A percentile compares a stretch with the other conserved stretches of the same genome.
phyloP scores from a whole-genome alignment of 1,140 invertebrate species.

The Neuroterus valhalla region DNA sequence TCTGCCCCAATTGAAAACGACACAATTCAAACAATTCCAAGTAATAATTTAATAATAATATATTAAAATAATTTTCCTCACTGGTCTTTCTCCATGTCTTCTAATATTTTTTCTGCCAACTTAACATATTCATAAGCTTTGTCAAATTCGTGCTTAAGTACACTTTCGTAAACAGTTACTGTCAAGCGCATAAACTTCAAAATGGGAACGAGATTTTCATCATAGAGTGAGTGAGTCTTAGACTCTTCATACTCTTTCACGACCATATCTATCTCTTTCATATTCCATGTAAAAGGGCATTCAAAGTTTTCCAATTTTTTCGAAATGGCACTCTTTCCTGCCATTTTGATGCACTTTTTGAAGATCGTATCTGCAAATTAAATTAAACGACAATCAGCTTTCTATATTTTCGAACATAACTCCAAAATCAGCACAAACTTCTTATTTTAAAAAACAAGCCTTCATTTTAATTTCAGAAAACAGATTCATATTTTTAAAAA shows the following conservation, averaged over 20 bases:
- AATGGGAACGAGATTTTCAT: background rate
- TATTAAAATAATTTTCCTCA: background rate
- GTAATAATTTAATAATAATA: background rate
- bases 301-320: background rate
- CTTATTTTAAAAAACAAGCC: no score
- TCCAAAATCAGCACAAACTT: no score
- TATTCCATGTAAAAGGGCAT: background rate
- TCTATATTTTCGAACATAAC: no score
- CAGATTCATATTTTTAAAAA: no score
- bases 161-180: background rate
- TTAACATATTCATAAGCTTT: background rate
- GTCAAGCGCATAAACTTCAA: background rate
- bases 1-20: no score
- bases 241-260: background rate
- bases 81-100: background rate
- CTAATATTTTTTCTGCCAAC: background rate
- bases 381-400: no score
- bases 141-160: background rate
- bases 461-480: no score
- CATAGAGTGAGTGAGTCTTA: background rate
- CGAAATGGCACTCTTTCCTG: background rate
- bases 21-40: no score
- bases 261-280: background rate
- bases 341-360: no score
- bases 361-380: no score